Percentiles rank a stretch among this genome's conserved stretches.
These are phyloP conservation scores for Zele albiditarsus DNA, from an alignment of 2,888 invertebrate species.

Conservation along the genomic window DNA sequence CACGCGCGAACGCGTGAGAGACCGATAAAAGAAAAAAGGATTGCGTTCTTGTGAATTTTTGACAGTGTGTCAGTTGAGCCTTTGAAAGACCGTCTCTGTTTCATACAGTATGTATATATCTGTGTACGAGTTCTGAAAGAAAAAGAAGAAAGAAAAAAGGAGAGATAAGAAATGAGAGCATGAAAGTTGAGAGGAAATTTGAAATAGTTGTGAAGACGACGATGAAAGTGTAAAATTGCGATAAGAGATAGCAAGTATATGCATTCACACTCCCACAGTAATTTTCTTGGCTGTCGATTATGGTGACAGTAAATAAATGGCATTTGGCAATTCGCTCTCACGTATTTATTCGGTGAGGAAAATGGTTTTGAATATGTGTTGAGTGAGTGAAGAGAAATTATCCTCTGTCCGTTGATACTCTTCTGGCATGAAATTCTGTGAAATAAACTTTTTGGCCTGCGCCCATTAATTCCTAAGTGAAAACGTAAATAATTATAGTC, in stretches of 20 bases:
- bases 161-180: not conserved
- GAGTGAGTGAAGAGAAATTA: not conserved
- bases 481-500: not conserved
- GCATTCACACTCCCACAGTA: not conserved
- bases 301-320: not conserved
- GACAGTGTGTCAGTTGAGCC: not conserved
- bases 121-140: not conserved
- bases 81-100: not conserved
- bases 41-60: constrained; percentile 2
- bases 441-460: not conserved
- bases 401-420: not conserved
- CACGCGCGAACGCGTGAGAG: too few relatives aligned
- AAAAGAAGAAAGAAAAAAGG: not conserved
- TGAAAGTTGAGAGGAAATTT: not conserved
- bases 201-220: not conserved
- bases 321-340: not conserved
- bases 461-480: not conserved
- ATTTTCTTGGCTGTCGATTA: not conserved
- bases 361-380: not conserved
- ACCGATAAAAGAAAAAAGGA: not conserved
- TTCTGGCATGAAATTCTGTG: not conserved
- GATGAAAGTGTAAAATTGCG: not conserved
- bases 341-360: not conserved
- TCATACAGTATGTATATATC: not conserved
- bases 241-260: constrained; percentile 2